phyloP scores from a whole-genome alignment of 2,113 vertebrate species.

The Cyprinodon tularosa region DNA sequence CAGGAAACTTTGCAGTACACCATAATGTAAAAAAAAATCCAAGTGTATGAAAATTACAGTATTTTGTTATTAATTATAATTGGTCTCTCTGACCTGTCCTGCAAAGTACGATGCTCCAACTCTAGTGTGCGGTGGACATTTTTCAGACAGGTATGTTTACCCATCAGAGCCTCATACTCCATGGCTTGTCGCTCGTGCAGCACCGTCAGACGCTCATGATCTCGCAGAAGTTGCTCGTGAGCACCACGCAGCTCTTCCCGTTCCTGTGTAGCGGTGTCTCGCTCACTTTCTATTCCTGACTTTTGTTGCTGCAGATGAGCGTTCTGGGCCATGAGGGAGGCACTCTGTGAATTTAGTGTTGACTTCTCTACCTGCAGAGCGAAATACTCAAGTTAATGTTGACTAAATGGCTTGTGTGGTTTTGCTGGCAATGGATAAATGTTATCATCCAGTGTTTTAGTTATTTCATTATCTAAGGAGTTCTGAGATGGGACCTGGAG shows the following conservation, averaged over 20 bases:
- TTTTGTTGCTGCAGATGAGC: slow-evolving; percentile 92
- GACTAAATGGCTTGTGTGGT: neutral
- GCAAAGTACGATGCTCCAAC: slow-evolving; percentile 90
- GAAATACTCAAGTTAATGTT: neutral
- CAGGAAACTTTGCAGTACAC: neutral
- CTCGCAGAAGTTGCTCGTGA: slow-evolving; percentile 89
- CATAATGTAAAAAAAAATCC: neutral
- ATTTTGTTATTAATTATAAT: no score
- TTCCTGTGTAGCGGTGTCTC: slow-evolving; percentile 84
- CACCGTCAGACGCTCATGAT: slow-evolving; percentile 92
- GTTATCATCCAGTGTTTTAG: neutral
- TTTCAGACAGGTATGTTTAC: slow-evolving; percentile 92
- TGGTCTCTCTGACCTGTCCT: slow-evolving; percentile 83
- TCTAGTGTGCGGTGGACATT: slow-evolving; percentile 91
- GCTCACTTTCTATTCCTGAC: slow-evolving; percentile 87
- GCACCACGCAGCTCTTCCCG: slow-evolving; percentile 87
- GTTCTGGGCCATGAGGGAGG: slow-evolving; percentile 94
- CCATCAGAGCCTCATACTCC: slow-evolving; percentile 91
- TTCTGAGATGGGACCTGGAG: slow-evolving; percentile 86
- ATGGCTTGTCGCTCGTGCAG: slow-evolving; percentile 92
- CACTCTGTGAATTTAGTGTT: slow-evolving; percentile 92
- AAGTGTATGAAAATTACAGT: no score
- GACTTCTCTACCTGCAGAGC: slow-evolving; percentile 92
- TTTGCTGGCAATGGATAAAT: neutral
- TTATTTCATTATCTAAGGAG: neutral